These are phyloP conservation scores for Sepioteuthis lessoniana DNA, from an alignment of 2,888 invertebrate species.

Conservation along the genomic window DNA sequence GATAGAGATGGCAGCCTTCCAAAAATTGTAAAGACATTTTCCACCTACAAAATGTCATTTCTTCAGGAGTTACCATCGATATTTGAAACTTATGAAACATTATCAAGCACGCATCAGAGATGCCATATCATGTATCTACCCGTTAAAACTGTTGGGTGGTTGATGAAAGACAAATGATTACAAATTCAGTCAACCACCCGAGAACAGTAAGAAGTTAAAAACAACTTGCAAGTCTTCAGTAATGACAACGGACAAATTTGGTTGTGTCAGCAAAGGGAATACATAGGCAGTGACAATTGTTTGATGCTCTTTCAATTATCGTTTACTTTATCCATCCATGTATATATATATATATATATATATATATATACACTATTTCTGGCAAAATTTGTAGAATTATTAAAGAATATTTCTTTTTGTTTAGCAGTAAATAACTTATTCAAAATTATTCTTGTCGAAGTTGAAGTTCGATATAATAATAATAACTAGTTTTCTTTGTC, in stretches of 20 bases:
- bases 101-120: neutral
- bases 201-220: neutral
- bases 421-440: too few species aligned
- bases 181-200: neutral
- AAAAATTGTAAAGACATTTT: neutral
- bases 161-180: neutral
- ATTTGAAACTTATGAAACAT: neutral
- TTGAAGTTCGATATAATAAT: too few species aligned
- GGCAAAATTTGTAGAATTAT: too few species aligned
- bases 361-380: too few species aligned
- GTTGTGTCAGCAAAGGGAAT: neutral
- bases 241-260: neutral
- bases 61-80: neutral
- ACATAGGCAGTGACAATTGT: neutral
- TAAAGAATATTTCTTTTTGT: too few species aligned
- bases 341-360: too few species aligned
- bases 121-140: neutral
- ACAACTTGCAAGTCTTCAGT: neutral
- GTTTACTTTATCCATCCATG: too few species aligned
- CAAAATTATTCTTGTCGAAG: too few species aligned
- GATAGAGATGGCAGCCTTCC: neutral
- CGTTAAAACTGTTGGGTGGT: neutral
- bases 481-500: too few species aligned
- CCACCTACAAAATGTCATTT: neutral
- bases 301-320: too few species aligned